Percentiles rank a stretch among this genome's conserved stretches.
Evolutionary conservation across 2,113 vertebrate genomes (phyloP).

Genomic region (Cheirogaleus medius): DNA sequence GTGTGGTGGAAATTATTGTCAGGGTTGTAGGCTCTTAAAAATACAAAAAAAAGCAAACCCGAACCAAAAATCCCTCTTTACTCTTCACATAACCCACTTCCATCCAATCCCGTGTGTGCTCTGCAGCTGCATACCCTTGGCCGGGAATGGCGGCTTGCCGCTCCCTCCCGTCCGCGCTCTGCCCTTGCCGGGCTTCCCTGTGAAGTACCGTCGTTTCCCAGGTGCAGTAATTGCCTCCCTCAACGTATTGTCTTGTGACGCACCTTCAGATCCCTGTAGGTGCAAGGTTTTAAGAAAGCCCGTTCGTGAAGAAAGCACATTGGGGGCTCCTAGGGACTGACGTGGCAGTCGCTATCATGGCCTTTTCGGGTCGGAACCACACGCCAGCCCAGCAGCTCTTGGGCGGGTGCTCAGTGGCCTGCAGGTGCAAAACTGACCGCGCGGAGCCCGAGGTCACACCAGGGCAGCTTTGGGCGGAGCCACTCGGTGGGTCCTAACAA

Average conservation of each 20-base stretch:
- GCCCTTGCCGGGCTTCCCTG: neutral
- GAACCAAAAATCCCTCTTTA: neutral
- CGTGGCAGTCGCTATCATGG: neutral
- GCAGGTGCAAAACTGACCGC: slow-evolving; percentile 22
- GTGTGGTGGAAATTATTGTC: neutral
- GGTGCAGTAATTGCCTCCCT: neutral
- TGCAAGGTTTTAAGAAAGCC: neutral
- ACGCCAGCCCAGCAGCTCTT: neutral
- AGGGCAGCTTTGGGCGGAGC: slow-evolving; percentile 53
- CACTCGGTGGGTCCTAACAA: neutral
- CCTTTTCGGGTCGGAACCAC: neutral
- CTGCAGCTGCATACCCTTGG: neutral
- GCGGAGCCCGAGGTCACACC: slow-evolving; percentile 15
- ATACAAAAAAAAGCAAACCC: neutral
- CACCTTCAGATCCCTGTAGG: neutral
- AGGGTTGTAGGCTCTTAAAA: neutral
- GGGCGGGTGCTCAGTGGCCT: neutral
- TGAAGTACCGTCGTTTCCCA: neutral
- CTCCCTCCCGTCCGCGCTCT: neutral
- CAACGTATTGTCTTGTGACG: neutral
- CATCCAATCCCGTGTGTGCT: neutral
- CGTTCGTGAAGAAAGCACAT: neutral
- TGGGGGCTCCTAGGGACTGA: neutral
- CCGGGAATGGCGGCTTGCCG: neutral
- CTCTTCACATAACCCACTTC: neutral